These are phyloP conservation scores for Saguinus imperator DNA, from an alignment of 2,113 vertebrate genomes.

Conservation along the genomic window DNA sequence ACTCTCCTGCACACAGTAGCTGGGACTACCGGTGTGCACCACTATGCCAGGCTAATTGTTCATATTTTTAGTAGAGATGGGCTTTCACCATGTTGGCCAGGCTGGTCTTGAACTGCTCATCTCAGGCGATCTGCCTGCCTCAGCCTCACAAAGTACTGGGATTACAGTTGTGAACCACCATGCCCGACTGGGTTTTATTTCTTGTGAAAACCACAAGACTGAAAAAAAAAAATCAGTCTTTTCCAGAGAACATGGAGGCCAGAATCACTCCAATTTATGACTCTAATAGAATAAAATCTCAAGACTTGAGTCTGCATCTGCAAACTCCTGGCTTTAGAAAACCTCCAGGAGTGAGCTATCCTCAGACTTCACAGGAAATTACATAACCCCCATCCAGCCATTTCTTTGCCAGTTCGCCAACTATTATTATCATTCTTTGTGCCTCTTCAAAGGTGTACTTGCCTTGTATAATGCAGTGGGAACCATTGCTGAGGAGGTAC, in stretches of 20 bases:
- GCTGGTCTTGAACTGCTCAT: no score
- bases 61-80: no score
- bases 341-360: not conserved
- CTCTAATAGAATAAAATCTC: not conserved
- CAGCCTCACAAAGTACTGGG: no score
- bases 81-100: no score
- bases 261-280: not conserved
- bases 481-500: no score
- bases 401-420: not conserved
- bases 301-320: not conserved
- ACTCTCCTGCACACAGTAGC: no score
- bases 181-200: not conserved
- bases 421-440: not conserved
- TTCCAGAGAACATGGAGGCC: not conserved
- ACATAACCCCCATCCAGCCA: not conserved
- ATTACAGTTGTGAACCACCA: no score
- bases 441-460: not conserved
- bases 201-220: not conserved
- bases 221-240: not conserved
- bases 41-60: no score
- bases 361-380: not conserved
- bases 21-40: no score
- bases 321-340: not conserved
- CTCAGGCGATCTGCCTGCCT: no score
- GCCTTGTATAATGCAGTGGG: no score